Evolutionary conservation across 1,140 invertebrate genomes (phyloP), one percentile per base, ranked within the genome.

Genomic region (Meteorus sp.): DNA sequence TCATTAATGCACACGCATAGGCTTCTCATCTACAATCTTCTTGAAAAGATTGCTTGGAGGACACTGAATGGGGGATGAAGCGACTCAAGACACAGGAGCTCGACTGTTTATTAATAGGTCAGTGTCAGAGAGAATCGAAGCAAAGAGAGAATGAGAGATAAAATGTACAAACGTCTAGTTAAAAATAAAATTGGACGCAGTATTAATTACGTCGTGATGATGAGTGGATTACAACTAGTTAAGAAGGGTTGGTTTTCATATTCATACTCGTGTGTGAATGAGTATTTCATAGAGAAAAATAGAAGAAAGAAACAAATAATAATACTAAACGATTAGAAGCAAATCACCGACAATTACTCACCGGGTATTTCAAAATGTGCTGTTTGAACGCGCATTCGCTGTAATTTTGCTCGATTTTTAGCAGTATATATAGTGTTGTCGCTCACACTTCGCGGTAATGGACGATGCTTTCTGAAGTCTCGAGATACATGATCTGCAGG

Each of bases 401-500:
- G 70, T 22, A 68, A 56, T 47, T 78, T 80, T 1, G 56, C 58
- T 4, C 75, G 70, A 20, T 67, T 29, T 60, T 79, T 80, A 15
- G 69, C 68, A 53, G 65, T 75, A 59, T 79, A 79, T 56, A 80
- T 71, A 6, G 67, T 74, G 50, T 79, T 80, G 31, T 80, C 78
- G 37, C 78, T 80, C 0, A 65, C 71, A 51, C 78, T 80, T 44
- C 78, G 62, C 44, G 77, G 76, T 22, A 80, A 50, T 20, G 67
- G 74, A 43, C 76, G 72, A 9, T 72, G 67, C 56, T 79, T 80
- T 48, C 75, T 65, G 1, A 70, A 55, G 9, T 80, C 78, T 43
- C 72, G 65, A 20, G 75, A 68, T 1, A 72, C 67, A 55, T 79
- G 72, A 62, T 80, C 78, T 80, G 41, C 48, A 58, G n/a, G n/a